Conservation (phyloP, 2,113 vertebrate species). For the Apus apus region DNA sequence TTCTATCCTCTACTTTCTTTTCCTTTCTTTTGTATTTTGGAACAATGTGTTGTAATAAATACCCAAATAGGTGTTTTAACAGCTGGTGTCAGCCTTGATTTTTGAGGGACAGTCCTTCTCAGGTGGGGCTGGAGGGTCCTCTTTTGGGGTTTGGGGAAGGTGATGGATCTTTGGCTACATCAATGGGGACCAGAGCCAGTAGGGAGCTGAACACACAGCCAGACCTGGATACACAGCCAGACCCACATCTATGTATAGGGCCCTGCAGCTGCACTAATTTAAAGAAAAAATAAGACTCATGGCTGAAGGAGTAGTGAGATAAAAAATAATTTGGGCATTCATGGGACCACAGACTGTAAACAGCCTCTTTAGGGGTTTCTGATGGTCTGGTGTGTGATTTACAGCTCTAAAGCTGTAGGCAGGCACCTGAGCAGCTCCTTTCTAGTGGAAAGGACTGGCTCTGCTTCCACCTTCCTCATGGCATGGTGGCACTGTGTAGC, state of each 20-base stretch:
- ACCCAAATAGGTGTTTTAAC: constrained; percentile 75
- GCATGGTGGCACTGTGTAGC: not conserved
- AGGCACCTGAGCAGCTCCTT: not conserved
- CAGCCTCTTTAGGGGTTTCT: not conserved
- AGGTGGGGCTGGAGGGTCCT: not conserved
- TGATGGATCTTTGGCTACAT: not conserved
- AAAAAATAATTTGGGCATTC: not conserved
- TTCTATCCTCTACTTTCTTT: constrained; percentile 75
- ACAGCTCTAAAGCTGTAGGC: not conserved
- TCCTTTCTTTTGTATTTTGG: constrained; percentile 77
- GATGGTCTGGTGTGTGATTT: accelerated
- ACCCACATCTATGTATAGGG: not conserved
- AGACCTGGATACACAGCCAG: not conserved
- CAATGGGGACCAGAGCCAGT: not conserved
- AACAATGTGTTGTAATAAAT: constrained; percentile 77
- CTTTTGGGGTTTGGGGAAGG: not conserved
- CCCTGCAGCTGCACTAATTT: not conserved
- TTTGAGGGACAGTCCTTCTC: not conserved
- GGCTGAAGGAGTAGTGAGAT: not conserved
- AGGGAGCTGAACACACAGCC: not conserved
- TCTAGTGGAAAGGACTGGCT: not conserved
- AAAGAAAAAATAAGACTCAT: not conserved
- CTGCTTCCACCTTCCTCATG: not conserved
- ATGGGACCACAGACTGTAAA: not conserved
- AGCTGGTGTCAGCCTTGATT: constrained; percentile 54